Conservation (phyloP, 2,888 invertebrate genomes). For the Drosophila buzzatii region DNA sequence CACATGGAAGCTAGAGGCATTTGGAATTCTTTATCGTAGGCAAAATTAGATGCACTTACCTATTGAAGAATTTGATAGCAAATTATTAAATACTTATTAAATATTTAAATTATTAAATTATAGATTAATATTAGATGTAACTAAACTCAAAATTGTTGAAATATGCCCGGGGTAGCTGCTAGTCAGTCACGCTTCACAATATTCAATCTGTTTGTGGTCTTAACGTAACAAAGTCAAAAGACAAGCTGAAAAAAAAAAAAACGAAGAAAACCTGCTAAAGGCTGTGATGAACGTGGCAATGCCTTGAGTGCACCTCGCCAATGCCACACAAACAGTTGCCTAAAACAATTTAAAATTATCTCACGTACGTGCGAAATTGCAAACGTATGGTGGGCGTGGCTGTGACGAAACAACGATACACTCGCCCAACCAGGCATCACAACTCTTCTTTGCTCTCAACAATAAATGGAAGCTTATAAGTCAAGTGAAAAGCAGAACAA, state of each 20-base stretch:
- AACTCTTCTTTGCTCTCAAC: conserved; percentile 40
- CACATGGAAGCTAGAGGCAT: neutral
- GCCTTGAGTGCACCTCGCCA: conserved; percentile 27
- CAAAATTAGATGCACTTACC: neutral
- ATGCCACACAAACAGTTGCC: conserved; percentile 59
- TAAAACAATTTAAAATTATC: conserved; percentile 80
- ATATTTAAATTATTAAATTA: no score
- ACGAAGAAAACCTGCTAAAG: neutral
- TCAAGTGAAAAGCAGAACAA: conserved; percentile 74
- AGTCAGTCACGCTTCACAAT: neutral
- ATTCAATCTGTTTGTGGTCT: neutral
- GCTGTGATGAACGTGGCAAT: conserved; percentile 34
- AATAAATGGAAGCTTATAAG: conserved; percentile 80
- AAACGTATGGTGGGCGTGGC: conserved; percentile 77
- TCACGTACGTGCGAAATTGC: conserved; percentile 79
- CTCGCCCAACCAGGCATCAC: conserved; percentile 18
- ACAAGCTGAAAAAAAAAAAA: conserved; percentile 25
- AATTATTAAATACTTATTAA: no score
- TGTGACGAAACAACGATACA: conserved; percentile 20
- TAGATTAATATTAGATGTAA: no score
- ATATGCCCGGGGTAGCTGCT: neutral
- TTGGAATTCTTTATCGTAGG: neutral
- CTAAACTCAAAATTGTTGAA: neutral
- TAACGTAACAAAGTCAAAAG: conserved; percentile 50
- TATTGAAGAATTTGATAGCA: no score